Conservation (phyloP, 2,888 invertebrate species). For the Daptonema setosum region DNA sequence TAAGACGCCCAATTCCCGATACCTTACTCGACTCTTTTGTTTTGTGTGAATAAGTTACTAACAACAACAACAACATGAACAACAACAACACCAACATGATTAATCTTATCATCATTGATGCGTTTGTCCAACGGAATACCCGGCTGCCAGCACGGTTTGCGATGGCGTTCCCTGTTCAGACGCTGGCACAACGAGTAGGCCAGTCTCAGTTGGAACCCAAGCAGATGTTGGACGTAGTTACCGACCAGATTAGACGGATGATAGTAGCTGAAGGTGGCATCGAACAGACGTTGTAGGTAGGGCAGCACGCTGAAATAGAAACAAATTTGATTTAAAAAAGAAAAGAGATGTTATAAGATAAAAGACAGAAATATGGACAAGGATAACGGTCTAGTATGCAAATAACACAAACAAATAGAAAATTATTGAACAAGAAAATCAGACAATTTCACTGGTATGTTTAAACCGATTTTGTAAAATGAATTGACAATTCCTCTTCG, state of each 20-base stretch:
- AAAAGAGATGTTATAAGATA: background rate
- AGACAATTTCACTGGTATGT: too few species aligned
- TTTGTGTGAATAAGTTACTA: too few species aligned
- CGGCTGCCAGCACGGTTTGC: conserved; percentile 41
- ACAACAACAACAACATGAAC: too few species aligned
- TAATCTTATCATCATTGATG: conserved; percentile 41
- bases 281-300: conserved; percentile 50
- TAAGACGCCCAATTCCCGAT: too few species aligned
- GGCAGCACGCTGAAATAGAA: conserved; percentile 12
- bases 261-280: conserved; percentile 59
- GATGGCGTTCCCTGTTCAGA: conserved; percentile 35
- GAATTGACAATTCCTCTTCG: too few species aligned
- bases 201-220: conserved; percentile 40
- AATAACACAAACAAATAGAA: too few species aligned
- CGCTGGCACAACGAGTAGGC: conserved; percentile 43
- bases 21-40: too few species aligned
- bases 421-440: too few species aligned
- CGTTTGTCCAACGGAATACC: conserved; percentile 45
- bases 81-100: too few species aligned
- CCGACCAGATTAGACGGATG: conserved; percentile 63
- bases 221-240: conserved; percentile 39
- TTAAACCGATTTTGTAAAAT: too few species aligned
- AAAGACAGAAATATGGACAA: too few species aligned
- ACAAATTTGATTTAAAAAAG: conserved; percentile 3
- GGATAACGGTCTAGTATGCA: too few species aligned